Evolutionary conservation across 2,797 vertebrate genomes (phyloP).

Genomic region (Pangasius mekongensis): DNA sequence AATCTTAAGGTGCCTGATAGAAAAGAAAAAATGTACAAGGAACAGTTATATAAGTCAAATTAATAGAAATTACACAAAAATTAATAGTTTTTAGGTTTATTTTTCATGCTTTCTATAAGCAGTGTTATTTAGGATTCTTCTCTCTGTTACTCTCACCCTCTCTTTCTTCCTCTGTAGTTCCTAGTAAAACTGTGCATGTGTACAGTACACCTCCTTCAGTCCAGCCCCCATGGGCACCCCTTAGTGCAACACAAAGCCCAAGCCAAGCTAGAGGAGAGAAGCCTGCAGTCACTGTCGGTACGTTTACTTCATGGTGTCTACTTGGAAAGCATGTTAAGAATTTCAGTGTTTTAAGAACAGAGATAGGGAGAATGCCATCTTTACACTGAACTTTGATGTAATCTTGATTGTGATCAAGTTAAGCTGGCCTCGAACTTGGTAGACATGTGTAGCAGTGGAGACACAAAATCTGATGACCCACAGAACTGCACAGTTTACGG

Average conservation of each 20-base stretch:
- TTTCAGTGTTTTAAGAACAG: constrained; percentile 30
- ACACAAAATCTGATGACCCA: not conserved
- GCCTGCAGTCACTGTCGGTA: constrained; percentile 69
- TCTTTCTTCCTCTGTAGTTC: not conserved
- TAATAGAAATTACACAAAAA: not conserved
- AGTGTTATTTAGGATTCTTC: not conserved
- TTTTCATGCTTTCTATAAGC: not conserved
- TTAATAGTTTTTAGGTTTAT: not conserved
- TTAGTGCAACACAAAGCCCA: not conserved
- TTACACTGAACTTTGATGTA: not conserved
- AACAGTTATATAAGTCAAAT: not conserved
- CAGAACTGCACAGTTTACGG: not conserved
- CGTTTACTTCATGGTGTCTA: not conserved
- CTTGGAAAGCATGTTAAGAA: not conserved
- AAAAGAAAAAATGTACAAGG: not conserved
- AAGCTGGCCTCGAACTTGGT: not conserved
- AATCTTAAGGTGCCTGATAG: not conserved
- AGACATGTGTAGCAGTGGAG: not conserved
- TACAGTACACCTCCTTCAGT: constrained; percentile 69
- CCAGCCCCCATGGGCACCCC: constrained; percentile 46
- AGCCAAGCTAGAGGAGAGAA: constrained; percentile 33
- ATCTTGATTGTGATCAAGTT: not conserved
- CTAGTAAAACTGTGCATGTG: not conserved
- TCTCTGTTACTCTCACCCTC: not conserved
- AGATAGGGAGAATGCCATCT: not conserved